Evolutionary conservation across 2,113 vertebrate genomes (phyloP).

Genomic region (Menidia beryllina): DNA sequence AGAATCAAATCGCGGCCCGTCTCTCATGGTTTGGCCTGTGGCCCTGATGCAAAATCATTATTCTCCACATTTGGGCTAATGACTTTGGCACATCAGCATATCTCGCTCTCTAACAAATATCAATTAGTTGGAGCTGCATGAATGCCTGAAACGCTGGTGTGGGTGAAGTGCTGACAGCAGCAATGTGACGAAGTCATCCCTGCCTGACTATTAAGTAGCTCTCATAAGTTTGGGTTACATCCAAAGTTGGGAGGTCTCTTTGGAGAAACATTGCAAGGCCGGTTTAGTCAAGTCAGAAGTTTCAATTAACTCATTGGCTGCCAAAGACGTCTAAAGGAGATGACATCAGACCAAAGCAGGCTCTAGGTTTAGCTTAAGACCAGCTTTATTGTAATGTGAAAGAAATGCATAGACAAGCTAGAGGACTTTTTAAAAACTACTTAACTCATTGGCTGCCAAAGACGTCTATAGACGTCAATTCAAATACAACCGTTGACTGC

Average conservation of each 20-base stretch:
- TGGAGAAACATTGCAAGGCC: constrained; percentile 13
- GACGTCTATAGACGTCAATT: no score
- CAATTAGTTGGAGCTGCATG: constrained; percentile 66
- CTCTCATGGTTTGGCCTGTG: constrained; percentile 57
- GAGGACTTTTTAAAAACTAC: no score
- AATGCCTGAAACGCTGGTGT: constrained; percentile 46
- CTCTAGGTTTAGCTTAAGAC: no score
- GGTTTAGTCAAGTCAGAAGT: constrained; percentile 9
- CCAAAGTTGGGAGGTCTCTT: constrained; percentile 54
- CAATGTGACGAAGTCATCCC: constrained; percentile 36
- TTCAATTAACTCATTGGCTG: constrained; percentile 48
- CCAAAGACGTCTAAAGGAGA: no score
- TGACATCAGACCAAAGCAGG: no score
- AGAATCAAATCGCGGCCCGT: constrained; percentile 51
- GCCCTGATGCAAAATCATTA: constrained; percentile 74
- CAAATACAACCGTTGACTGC: no score
- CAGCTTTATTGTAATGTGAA: no score
- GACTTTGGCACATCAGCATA: constrained; percentile 71
- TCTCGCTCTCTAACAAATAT: constrained; percentile 62
- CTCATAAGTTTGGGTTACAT: constrained; percentile 26
- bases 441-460: no score
- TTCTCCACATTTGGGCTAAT: constrained; percentile 74
- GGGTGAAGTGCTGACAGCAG: constrained; percentile 64
- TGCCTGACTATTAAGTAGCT: constrained; percentile 39
- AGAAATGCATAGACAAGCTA: no score